These are phyloP conservation scores for Butorides virescens DNA, from an alignment of 2,113 vertebrate genomes.

Conservation along the genomic window DNA sequence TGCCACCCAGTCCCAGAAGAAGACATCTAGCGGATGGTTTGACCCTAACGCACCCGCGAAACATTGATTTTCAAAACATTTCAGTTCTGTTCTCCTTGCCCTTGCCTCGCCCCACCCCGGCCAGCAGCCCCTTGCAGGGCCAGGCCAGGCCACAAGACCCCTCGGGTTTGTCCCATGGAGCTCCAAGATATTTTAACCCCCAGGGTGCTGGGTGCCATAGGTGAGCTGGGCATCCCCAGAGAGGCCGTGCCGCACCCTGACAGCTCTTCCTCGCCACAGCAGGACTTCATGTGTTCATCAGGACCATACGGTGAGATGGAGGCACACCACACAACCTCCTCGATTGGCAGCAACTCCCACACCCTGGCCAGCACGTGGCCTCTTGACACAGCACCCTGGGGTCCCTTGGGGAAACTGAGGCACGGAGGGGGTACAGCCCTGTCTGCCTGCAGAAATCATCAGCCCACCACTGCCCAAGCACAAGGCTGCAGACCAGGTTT, in stretches of 20 bases:
- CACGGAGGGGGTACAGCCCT: background rate
- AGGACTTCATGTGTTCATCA: background rate
- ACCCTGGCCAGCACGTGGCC: background rate
- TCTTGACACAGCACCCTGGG: background rate
- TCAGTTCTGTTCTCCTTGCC: background rate
- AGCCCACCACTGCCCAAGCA: accelerated
- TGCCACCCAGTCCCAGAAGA: background rate
- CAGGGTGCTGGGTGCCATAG: background rate
- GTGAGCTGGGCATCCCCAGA: background rate
- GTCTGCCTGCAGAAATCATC: background rate
- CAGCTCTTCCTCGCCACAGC: accelerated
- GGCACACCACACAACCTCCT: background rate
- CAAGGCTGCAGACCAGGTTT: background rate
- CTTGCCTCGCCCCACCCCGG: no score
- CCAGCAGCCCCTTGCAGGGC: background rate
- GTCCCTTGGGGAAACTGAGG: background rate
- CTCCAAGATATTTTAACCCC: background rate
- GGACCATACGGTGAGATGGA: accelerated
- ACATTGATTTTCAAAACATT: background rate
- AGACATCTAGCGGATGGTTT: background rate
- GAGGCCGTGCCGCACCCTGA: background rate
- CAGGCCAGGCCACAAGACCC: background rate
- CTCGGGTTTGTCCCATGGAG: background rate
- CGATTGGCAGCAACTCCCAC: background rate
- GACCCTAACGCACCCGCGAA: accelerated